These are phyloP conservation scores for Catamblyrhynchus diadema DNA, from an alignment of 2,797 vertebrate species.

Conservation along the genomic window DNA sequence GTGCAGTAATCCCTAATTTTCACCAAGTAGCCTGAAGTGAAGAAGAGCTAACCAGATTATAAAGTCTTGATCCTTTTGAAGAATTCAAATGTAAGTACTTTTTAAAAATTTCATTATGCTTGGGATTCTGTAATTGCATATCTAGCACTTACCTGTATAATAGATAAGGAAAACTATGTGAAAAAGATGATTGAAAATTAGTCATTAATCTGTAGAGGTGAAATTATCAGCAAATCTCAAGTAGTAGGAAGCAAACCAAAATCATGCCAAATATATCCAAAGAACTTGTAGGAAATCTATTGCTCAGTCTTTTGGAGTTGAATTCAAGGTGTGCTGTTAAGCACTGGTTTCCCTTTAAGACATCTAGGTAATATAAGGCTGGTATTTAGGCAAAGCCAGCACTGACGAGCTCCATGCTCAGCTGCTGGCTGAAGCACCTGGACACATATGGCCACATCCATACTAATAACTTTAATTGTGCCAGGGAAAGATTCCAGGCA, in stretches of 20 bases:
- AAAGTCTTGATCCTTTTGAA: neutral
- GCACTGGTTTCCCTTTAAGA: neutral
- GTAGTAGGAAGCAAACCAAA: neutral
- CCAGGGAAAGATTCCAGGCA: neutral
- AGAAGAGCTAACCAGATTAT: neutral
- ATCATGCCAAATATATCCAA: neutral
- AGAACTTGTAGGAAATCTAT: neutral
- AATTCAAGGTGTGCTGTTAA: neutral
- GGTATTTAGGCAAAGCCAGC: neutral
- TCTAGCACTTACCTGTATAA: neutral
- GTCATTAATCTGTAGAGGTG: neutral
- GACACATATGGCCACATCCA: neutral
- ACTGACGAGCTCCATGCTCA: neutral
- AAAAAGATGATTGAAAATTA: neutral
- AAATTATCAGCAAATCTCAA: neutral
- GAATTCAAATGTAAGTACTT: neutral
- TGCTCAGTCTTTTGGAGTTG: neutral
- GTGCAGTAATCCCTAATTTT: conserved; percentile 26
- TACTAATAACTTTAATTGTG: neutral
- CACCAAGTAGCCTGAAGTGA: neutral
- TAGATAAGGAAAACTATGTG: neutral
- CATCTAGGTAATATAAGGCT: neutral
- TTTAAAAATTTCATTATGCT: neutral
- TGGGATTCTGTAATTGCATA: neutral
- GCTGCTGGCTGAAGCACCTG: neutral